Conservation (phyloP, 2,113 vertebrate genomes). For the Myrmophylax atrothorax region DNA sequence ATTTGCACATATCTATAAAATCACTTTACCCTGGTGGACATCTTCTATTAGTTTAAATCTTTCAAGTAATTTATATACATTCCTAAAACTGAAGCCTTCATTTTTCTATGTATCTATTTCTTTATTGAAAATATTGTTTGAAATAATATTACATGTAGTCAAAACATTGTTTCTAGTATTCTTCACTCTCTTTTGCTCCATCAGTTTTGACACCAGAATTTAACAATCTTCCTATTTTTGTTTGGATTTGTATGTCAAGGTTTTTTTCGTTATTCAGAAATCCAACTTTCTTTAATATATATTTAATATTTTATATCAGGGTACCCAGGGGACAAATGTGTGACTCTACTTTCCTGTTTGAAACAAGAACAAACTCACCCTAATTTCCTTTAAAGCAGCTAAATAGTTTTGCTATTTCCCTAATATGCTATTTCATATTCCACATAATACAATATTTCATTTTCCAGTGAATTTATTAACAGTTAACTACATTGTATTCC, state of each 20-base stretch:
- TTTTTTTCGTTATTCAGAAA: neutral
- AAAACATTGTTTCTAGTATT: neutral
- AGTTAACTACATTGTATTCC: neutral
- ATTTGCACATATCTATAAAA: neutral
- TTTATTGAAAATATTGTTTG: neutral
- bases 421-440: neutral
- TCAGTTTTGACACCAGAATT: neutral
- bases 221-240: neutral
- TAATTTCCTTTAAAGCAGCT: neutral
- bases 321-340: neutral
- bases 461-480: neutral
- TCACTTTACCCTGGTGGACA: neutral
- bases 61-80: neutral
- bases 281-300: neutral
- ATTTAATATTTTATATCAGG: neutral
- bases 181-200: neutral
- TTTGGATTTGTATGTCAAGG: neutral
- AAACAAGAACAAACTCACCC: neutral
- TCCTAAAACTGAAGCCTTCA: neutral
- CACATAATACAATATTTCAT: neutral
- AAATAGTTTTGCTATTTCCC: neutral
- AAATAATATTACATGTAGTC: neutral
- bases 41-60: neutral
- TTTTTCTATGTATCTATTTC: neutral
- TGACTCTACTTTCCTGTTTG: neutral